phyloP scores from a whole-genome alignment of 1,140 invertebrate species.

The Brachionus paranguensis region DNA sequence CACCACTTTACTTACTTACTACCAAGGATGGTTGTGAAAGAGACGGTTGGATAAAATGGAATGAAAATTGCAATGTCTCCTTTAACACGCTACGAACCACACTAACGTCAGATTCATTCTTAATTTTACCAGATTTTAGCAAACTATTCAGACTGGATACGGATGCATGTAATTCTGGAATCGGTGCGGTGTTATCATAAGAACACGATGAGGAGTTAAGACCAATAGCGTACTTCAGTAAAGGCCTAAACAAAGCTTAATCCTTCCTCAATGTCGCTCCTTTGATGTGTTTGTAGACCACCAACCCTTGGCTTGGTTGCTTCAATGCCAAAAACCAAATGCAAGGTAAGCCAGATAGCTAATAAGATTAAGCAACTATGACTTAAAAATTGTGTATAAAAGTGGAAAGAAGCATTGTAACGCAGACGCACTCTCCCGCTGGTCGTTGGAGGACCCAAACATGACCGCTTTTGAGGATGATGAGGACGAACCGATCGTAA shows the following conservation, averaged over 20 bases:
- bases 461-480: no score
- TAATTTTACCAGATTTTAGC: conserved; percentile 44
- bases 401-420: no score
- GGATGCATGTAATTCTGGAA: conserved; percentile 53
- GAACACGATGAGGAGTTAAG: neutral
- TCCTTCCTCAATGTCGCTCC: conserved; percentile 52
- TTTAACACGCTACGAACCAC: no score
- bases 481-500: no score
- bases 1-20: no score
- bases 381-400: no score
- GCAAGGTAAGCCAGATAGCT: neutral
- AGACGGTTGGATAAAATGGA: no score
- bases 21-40: no score
- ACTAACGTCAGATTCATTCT: no score
- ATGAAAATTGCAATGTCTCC: no score
- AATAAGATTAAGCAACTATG: conserved; percentile 7
- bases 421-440: no score
- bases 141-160: conserved; percentile 51
- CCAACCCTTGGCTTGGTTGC: conserved; percentile 53
- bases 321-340: conserved; percentile 39
- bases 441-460: no score
- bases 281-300: conserved; percentile 58
- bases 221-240: neutral
- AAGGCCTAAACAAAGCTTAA: neutral
- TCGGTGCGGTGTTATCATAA: conserved; percentile 54